Evolutionary conservation across 2,888 invertebrate species (phyloP).

Genomic region (Eilema depressum): DNA sequence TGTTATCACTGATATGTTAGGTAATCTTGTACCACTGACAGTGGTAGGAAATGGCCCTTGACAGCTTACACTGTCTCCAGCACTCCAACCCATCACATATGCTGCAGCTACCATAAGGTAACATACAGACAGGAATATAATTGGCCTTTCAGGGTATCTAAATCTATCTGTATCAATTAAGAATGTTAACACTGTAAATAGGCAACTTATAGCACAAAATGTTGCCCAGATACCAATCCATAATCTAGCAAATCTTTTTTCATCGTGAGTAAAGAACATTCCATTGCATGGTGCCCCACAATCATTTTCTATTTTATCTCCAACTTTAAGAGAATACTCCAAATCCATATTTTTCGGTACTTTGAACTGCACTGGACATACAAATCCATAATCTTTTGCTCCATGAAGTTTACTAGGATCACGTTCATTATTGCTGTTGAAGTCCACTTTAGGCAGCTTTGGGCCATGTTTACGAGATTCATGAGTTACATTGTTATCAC

Average conservation of each 20-base stretch:
- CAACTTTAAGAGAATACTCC: constrained; percentile 94
- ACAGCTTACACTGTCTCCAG: constrained; percentile 94
- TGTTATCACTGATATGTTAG: constrained; percentile 94
- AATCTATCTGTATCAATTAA: constrained; percentile 98
- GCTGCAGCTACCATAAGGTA: constrained; percentile 97
- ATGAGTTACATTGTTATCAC: constrained; percentile 90
- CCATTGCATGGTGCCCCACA: constrained; percentile 97
- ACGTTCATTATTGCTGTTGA: constrained; percentile 79
- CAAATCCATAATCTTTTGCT: constrained; percentile 92
- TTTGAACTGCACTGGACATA: constrained; percentile 95
- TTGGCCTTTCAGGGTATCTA: constrained; percentile 98
- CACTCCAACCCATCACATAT: constrained; percentile 95
- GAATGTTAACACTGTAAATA: constrained; percentile 97
- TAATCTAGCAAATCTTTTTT: constrained; percentile 93
- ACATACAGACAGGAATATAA: constrained; percentile 98
- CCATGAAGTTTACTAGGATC: constrained; percentile 84
- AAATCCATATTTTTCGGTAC: constrained; percentile 93
- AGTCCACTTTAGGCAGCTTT: constrained; percentile 80
- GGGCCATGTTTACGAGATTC: constrained; percentile 83
- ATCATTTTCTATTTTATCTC: constrained; percentile 90
- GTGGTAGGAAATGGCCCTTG: constrained; percentile 92
- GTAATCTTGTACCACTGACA: constrained; percentile 89
- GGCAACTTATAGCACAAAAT: constrained; percentile 95
- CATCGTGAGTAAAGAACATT: constrained; percentile 95
- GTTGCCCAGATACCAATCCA: constrained; percentile 98